Base-by-base conservation (phyloP, 2,113 vertebrate genomes). In the Vicugna pacos region DNA sequence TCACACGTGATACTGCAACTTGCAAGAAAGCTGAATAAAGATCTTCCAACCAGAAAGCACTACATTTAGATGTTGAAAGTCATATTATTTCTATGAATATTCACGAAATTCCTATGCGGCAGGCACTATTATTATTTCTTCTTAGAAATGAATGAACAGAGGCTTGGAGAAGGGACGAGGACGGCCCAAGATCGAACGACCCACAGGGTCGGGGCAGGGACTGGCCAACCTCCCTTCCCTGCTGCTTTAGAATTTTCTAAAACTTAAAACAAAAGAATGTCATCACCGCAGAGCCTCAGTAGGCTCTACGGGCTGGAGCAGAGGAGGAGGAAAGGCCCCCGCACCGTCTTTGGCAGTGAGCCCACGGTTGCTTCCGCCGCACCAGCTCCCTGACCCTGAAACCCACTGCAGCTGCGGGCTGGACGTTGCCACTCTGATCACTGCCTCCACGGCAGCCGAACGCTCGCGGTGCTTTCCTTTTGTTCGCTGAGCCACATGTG, bases 251-350 rank as follows among this genome's bases (percentile, higher is more conserved):
- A 42, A 22, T 30, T 2, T 2, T 4, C 17, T 4, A 16, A 17
- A 50, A 12, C 19, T 7, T 30, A 22, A 32, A 32, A n/a, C 81
- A 10, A 11, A 1, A 8, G 32, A 0, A 3, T 8, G 17, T 16
- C 30, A 24, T 17, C 3, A 1, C 16, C 1, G n/a, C 81, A 4
- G 1, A 38, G 42, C 38, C 3, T 14, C 50, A 17, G 0, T 2
- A 6, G 11, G n/a, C 3, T 1, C 16, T 1, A 5, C 8, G 1
- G 0, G 6, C 0, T 1, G 32, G 24, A 1, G 26, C 32, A 1
- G 28, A 17, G 32, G 38, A 38, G 56, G 13, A 6, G 52, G 6
- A 10, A 2, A 46, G 1, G 1, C 5, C 9, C 19, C 0, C 5
- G 10, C 20, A 3, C 2, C 0, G 0, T 14, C 35, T 4, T 22